Evolutionary conservation across 2,888 invertebrate species (phyloP).

Genomic region (Polia nebulosa): DNA sequence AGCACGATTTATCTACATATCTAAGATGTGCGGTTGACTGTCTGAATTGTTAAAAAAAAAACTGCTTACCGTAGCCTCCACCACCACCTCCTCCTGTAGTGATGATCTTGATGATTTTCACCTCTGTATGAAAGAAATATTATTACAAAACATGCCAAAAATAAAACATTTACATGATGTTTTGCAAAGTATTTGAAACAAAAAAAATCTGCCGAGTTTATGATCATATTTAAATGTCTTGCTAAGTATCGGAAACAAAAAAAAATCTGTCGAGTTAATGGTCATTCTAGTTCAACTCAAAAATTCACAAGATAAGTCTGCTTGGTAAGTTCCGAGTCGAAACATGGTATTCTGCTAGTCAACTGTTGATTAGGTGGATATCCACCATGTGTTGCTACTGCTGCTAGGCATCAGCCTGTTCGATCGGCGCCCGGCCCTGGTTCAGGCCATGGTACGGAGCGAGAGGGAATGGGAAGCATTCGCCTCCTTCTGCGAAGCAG

Average conservation of each 20-base stretch:
- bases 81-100: slow-evolving; percentile 71
- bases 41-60: background rate
- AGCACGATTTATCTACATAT: background rate
- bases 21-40: background rate
- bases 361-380: background rate
- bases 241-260: background rate
- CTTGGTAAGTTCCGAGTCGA: background rate
- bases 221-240: background rate
- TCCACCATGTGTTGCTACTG: background rate
- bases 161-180: background rate
- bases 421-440: no score
- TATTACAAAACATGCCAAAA: background rate
- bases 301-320: background rate
- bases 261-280: background rate
- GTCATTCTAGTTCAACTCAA: background rate
- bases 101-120: slow-evolving; percentile 66
- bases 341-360: background rate
- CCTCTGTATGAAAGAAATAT: slow-evolving; percentile 60
- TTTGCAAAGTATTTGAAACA: background rate
- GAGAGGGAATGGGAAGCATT: no score
- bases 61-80: slow-evolving; percentile 71
- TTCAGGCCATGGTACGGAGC: no score
- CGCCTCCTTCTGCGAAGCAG: no score
- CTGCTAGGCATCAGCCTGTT: background rate
- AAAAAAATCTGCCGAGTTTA: background rate